Base-by-base conservation (phyloP, 2,888 invertebrate genomes). In the Congeria kusceri region DNA sequence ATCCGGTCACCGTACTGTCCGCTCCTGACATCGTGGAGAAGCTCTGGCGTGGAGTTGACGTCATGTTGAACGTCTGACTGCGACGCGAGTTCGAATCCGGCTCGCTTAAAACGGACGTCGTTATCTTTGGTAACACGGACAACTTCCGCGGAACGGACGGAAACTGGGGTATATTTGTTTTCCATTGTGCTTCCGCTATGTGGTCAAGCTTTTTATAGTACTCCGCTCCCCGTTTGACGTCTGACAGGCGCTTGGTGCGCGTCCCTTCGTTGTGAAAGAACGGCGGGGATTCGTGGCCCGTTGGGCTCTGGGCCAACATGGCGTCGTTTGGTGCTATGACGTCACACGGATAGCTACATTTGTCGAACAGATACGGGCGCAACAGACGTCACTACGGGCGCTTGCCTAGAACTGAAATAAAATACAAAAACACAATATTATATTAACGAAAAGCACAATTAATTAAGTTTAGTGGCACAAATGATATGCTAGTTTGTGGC, bases 161-260 rank as follows among this genome's bases (percentile, higher is more conserved):
- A 20, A 82, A 68, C 57, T 77, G 71, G 13, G 87, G 87, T n/a
- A 74, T 64, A 53, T 85, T 85, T 44, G 72, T 65, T 59, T 76
- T 79, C 87, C 87, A 87, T 69, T 84, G 84, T 20, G 75, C 77
- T 32, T 85, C 85, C 0, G 87, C 87, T 32, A 87, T 76, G 49
- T 69, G 73, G 64, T 87, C 86, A 15, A 87, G 64, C 49, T 84
- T 84, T 28, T 80, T 82, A 29, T 85, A 80, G 49, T 86, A 87
- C 20, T 81, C 81, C n/a, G 85, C 80, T 27, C 87, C 87, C 15
- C 86, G 84, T 63, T 78, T 80, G 15, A 87, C 80, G 47, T 87
- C 87, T 7, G 83, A 63, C 25, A 86, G 77, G 13, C 87, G 69
- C 27, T 85, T 80, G 53, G 77, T 77, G 39, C 83, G 71, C 3